phyloP scores from a whole-genome alignment of 1,140 invertebrate species.

The Helicoverpa zea region DNA sequence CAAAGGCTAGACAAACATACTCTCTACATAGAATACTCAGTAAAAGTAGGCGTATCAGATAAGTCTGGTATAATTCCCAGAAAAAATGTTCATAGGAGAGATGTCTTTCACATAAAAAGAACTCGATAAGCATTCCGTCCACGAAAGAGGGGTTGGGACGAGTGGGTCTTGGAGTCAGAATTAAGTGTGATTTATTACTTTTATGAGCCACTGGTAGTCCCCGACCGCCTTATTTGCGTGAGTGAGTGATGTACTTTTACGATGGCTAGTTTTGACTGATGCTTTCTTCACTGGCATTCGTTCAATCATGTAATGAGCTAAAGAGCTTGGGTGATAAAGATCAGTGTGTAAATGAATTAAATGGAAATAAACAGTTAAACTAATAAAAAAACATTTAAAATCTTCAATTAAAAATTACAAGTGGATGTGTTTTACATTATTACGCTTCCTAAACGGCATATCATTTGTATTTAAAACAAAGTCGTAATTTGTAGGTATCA shows the following conservation, averaged over 20 bases:
- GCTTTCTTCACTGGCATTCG: conserved; percentile 33
- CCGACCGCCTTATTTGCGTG: conserved; percentile 43
- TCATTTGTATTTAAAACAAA: not conserved
- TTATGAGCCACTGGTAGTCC: conserved; percentile 45
- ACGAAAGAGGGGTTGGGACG: conserved; percentile 42
- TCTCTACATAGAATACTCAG: too few relatives aligned
- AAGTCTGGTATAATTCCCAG: not conserved
- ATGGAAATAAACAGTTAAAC: not conserved
- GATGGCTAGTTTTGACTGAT: conserved; percentile 42
- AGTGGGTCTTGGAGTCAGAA: conserved; percentile 44
- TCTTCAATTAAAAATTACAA: not conserved
- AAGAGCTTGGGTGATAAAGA: not conserved
- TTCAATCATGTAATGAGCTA: conserved; percentile 14
- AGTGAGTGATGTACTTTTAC: conserved; percentile 47
- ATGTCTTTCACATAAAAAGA: conserved; percentile 21
- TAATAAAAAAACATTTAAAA: not conserved
- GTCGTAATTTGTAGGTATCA: conserved; percentile 15
- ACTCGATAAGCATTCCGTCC: conserved; percentile 48
- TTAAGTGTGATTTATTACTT: conserved; percentile 52
- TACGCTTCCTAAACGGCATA: not conserved
- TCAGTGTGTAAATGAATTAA: not conserved
- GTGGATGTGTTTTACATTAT: too few relatives aligned
- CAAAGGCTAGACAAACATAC: too few relatives aligned
- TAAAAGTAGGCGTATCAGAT: not conserved
- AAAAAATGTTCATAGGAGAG: not conserved